Evolutionary conservation across 2,113 vertebrate species (phyloP), one percentile per base, ranked within the genome.

Genomic region (Lophius piscatorius): DNA sequence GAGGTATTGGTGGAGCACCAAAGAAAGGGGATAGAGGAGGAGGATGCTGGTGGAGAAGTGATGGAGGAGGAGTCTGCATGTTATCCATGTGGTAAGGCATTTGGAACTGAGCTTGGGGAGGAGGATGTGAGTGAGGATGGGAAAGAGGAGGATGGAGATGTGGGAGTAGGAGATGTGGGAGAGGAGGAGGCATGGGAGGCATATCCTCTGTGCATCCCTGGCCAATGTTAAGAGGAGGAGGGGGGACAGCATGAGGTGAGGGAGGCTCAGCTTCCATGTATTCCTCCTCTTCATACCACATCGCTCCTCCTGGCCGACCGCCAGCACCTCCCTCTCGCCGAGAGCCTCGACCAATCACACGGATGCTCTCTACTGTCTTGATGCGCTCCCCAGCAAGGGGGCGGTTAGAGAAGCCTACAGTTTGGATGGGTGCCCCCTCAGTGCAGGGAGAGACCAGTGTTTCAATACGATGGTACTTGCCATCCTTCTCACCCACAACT

Each of bases 331-430:
- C 90, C 1, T 90, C 91, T 59, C 94, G 93, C 26, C 95, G 91
- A 20, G 63, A 88, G 4, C 93, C 94, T 51, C 94, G 93, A 28
- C 94, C 95, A 62, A 95, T 88, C 22, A 95, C 90, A 0, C 96
- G 93, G 55, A 98, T 93, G 79, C 95, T 94, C 68, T 98, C 96
- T 57, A 99, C 96, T 0, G 96, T 98, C 90, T 98, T 95, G 77
- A 99, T 99, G 0, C 95, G 94, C 54, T 98, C 96, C 14, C 96
- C 95, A 0, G 93, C 80, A 69, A 92, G 91, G 2, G 92, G 92
- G 11, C 93, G 74, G 63, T 90, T 94, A 0, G 89, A 85, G 77
- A 94, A 97, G 0, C 94, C 91, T 72, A 96, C 67, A 0, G 95
- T 94, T 49, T 97, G 93, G 26, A 96, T 94, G 17, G 95, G 94